A percentile compares a stretch with the other conserved stretches of the same genome.
These are phyloP conservation scores for Acipenser transmontanus DNA, from an alignment of 2,797 vertebrate species.

Conservation along the genomic window DNA sequence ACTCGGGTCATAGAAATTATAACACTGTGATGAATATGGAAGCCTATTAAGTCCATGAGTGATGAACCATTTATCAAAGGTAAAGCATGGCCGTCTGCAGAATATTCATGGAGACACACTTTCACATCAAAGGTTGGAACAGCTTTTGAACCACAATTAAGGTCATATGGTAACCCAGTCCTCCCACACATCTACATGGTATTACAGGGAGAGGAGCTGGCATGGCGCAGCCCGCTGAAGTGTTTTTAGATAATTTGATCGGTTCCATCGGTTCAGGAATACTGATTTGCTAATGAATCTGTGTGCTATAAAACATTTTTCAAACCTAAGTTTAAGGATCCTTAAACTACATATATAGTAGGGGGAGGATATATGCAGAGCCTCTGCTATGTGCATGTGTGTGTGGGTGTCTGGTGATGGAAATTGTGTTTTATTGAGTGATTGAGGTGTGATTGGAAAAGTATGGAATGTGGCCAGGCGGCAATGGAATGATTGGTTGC, in stretches of 20 bases:
- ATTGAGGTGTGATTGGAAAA: too few relatives aligned
- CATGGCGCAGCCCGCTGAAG: background rate
- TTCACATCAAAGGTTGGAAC: constrained; percentile 47
- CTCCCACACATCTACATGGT: constrained; percentile 17
- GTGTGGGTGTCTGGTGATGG: too few relatives aligned
- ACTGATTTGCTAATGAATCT: constrained; percentile 33
- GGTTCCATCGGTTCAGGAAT: constrained; percentile 37
- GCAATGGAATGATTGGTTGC: too few relatives aligned
- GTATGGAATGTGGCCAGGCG: too few relatives aligned
- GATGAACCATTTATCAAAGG: too few relatives aligned
- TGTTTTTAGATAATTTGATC: constrained; percentile 30
- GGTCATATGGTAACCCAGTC: constrained; percentile 1
- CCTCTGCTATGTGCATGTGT: too few relatives aligned
- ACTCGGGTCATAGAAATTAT: too few relatives aligned
- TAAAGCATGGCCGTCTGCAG: constrained; percentile 17
- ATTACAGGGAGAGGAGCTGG: constrained; percentile 8
- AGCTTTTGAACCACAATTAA: constrained; percentile 28
- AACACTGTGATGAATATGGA: too few relatives aligned
- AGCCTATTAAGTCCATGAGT: too few relatives aligned
- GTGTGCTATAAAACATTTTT: constrained; percentile 32
- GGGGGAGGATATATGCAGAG: too few relatives aligned
- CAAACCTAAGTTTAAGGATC: constrained; percentile 17
- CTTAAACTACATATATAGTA: background rate
- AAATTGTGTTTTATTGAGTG: too few relatives aligned
- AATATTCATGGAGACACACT: constrained; percentile 30